phyloP scores from a whole-genome alignment of 2,888 invertebrate genomes.

The Drosophila prostipennis region DNA sequence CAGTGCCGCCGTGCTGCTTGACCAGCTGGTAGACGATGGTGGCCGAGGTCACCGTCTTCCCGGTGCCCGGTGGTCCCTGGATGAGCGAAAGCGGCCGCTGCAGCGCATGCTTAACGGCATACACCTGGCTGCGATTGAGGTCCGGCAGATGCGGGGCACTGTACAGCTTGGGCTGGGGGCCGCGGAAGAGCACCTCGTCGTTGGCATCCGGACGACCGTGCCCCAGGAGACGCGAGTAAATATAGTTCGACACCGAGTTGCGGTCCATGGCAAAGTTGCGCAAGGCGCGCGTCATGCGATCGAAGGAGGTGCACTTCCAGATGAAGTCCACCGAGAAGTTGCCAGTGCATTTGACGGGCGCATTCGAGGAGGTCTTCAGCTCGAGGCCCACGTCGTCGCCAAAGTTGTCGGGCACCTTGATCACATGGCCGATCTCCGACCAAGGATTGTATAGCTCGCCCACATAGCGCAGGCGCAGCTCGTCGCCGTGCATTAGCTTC shows the following conservation, averaged over 20 bases:
- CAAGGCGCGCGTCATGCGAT: slow-evolving; percentile 97
- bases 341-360: slow-evolving; percentile 96
- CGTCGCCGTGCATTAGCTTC: slow-evolving; percentile 99
- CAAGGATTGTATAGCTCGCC: slow-evolving; percentile 97
- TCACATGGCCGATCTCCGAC: slow-evolving; percentile 99
- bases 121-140: slow-evolving; percentile 98
- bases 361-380: slow-evolving; percentile 94
- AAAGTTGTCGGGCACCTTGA: slow-evolving; percentile 97
- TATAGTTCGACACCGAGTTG: slow-evolving; percentile 97
- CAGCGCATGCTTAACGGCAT: slow-evolving; percentile 98
- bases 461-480: slow-evolving; percentile 94
- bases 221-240: slow-evolving; percentile 97
- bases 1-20: slow-evolving; percentile 96
- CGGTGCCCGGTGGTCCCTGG: slow-evolving; percentile 95
- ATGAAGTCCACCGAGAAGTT: slow-evolving; percentile 99
- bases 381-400: slow-evolving; percentile 99
- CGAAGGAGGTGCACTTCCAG: slow-evolving; percentile 99
- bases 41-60: slow-evolving; percentile 99
- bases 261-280: slow-evolving; percentile 98
- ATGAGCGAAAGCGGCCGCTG: slow-evolving; percentile 98
- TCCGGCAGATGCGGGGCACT: slow-evolving; percentile 99
- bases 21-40: slow-evolving; percentile 99
- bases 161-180: slow-evolving; percentile 96
- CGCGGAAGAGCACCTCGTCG: slow-evolving; percentile 95
- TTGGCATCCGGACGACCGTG: slow-evolving; percentile 97